phyloP scores from a whole-genome alignment of 2,113 vertebrate species.

The Polypterus bichir region DNA sequence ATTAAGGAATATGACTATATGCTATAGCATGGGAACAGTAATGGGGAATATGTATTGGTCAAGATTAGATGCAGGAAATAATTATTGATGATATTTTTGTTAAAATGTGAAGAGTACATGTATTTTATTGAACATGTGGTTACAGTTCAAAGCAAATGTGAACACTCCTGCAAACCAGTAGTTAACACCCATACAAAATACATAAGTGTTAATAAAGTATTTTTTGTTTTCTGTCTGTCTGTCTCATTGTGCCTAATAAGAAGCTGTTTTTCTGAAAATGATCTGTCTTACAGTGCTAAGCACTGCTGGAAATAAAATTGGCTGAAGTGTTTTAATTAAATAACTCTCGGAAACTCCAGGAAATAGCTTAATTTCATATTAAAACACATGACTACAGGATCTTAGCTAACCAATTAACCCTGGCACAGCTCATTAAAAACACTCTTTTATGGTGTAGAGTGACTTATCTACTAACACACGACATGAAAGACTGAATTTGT shows the following conservation, averaged over 20 bases:
- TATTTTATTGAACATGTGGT: too few relatives aligned
- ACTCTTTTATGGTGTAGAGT: constrained; percentile 49
- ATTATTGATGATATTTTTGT: too few relatives aligned
- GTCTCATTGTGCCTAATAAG: background rate
- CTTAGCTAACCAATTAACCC: constrained; percentile 61
- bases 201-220: too few relatives aligned
- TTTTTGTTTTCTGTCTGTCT: background rate
- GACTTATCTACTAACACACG: constrained; percentile 48
- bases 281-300: constrained; percentile 4
- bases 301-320: constrained; percentile 40
- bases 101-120: too few relatives aligned
- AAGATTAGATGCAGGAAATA: too few relatives aligned
- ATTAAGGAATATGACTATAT: too few relatives aligned
- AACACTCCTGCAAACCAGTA: too few relatives aligned
- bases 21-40: too few relatives aligned
- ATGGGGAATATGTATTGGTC: too few relatives aligned
- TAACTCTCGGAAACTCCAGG: constrained; percentile 44
- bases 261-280: background rate
- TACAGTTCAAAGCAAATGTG: too few relatives aligned
- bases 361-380: constrained; percentile 58
- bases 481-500: constrained; percentile 62
- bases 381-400: constrained; percentile 52
- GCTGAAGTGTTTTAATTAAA: constrained; percentile 61
- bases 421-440: constrained; percentile 60
- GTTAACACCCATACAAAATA: too few relatives aligned